Base-by-base conservation (phyloP, 2,888 invertebrate species). In the Zonitis immaculata region DNA sequence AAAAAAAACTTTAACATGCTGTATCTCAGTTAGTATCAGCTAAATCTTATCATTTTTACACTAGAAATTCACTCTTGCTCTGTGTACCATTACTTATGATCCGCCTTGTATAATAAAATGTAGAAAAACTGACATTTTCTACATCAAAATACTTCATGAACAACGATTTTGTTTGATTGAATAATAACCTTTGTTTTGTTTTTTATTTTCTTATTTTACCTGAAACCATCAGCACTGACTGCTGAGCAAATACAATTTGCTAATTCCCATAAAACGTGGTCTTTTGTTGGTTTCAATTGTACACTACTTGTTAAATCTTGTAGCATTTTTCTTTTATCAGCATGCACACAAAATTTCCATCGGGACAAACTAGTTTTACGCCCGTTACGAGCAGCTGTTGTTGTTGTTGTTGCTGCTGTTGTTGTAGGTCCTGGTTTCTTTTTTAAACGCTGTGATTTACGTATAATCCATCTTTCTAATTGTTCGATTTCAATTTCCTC, bases 211-310 rank as follows among this genome's bases (percentile, higher is more conserved):
- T 30, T 32, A 6, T 2, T 46, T 58, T 59, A 74, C 75, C 73
- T 71, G 70, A 82, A 84, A 0, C 84, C 84, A 65, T 87, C 86
- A 0, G 86, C 86, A 26, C 80, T 80, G 1, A 88, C 81, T 0
- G 87, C 84, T 11, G 81, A 78, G 20, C 81, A 80, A 46, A 88
- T 83, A 67, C 85, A 84, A 45, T 77, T 78, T 0, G 85, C 82
- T 30, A 89, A 71, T 71, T 88, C 87, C 77, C 81, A 82, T 16
- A 89, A 67, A 2, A 88, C 83, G 32, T 82, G 79, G 49, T 82
- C 79, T 65, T 85, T 85, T 44, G 81, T 83, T 0, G 83, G 81
- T 47, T 81, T 79, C 22, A 80, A 76, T 54, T 85, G 80, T 6
- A 87, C 74, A 22, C 81, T 82, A 46, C 80, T 78, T 1, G 87